A percentile compares a stretch with the other conserved stretches of the same genome.
phyloP scores from a whole-genome alignment of 2,797 vertebrate genomes.

The Danio jaintianensis region DNA sequence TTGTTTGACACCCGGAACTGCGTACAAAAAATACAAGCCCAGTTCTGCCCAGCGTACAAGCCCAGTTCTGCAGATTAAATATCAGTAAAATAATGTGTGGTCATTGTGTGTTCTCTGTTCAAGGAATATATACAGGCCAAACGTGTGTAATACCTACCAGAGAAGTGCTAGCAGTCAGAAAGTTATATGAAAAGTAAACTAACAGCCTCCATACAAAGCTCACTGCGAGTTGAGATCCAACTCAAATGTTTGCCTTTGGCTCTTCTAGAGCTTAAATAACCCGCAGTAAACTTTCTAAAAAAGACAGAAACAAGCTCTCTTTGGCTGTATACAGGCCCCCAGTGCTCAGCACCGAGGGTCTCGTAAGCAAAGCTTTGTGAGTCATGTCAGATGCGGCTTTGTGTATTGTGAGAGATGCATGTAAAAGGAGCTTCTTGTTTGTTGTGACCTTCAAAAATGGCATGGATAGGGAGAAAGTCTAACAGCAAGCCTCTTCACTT shows the following conservation, averaged over 20 bases:
- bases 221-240: slow-evolving; percentile 57
- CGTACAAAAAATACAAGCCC: too few species aligned
- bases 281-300: slow-evolving; percentile 49
- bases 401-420: slow-evolving; percentile 56
- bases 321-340: slow-evolving; percentile 26
- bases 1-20: too few species aligned
- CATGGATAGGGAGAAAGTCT: slow-evolving; percentile 17
- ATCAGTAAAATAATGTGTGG: too few species aligned
- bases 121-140: too few species aligned
- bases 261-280: slow-evolving; percentile 54
- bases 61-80: too few species aligned
- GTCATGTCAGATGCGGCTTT: slow-evolving; percentile 59
- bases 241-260: slow-evolving; percentile 59
- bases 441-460: slow-evolving; percentile 61
- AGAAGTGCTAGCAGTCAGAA: slow-evolving; percentile 12
- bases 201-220: slow-evolving; percentile 53
- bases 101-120: too few species aligned
- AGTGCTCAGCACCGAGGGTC: slow-evolving; percentile 29
- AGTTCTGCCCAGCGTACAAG: too few species aligned
- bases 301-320: slow-evolving; percentile 49
- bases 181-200: slow-evolving; percentile 56
- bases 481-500: slow-evolving; percentile 5
- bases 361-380: slow-evolving; percentile 61
- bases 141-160: too few species aligned
- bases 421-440: slow-evolving; percentile 66